Conservation (phyloP, 2,113 vertebrate genomes). For the Misgurnus mizolepis region DNA sequence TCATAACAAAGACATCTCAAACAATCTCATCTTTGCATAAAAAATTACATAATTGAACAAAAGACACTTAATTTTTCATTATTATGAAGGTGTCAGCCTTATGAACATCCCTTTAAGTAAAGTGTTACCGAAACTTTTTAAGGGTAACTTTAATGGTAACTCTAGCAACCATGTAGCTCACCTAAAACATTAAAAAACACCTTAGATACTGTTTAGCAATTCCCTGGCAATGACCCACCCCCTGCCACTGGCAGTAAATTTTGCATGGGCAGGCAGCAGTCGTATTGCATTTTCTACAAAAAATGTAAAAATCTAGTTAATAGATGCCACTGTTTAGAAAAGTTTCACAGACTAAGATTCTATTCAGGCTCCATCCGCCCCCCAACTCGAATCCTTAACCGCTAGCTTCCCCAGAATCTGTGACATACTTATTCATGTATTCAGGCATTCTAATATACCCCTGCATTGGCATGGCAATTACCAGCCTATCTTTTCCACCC, state of each 20-base stretch:
- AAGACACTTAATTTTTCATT: too few relatives aligned
- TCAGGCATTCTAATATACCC: conserved; percentile 48
- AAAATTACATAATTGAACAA: too few relatives aligned
- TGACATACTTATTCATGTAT: conserved; percentile 47
- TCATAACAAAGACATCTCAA: too few relatives aligned
- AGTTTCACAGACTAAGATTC: neutral
- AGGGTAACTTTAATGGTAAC: neutral
- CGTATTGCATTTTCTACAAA: neutral
- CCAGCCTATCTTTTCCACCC: conserved; percentile 27
- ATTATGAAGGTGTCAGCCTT: too few relatives aligned
- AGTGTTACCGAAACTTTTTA: too few relatives aligned
- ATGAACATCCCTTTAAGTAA: too few relatives aligned
- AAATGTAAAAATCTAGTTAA: conserved; percentile 1
- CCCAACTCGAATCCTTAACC: conserved; percentile 5
- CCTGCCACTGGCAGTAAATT: neutral
- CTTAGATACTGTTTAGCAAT: too few relatives aligned
- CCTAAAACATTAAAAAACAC: too few relatives aligned
- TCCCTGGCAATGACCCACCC: neutral
- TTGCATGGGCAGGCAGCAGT: neutral
- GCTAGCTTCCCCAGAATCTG: neutral
- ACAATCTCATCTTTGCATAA: too few relatives aligned
- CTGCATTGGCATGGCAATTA: conserved; percentile 47
- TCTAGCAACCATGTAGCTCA: neutral
- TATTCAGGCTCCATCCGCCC: conserved; percentile 17
- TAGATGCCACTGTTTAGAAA: conserved; percentile 17